Evolutionary conservation across 2,113 vertebrate genomes (phyloP), one percentile per base, ranked within the genome.

Genomic region (Pteropus alecto): DNA sequence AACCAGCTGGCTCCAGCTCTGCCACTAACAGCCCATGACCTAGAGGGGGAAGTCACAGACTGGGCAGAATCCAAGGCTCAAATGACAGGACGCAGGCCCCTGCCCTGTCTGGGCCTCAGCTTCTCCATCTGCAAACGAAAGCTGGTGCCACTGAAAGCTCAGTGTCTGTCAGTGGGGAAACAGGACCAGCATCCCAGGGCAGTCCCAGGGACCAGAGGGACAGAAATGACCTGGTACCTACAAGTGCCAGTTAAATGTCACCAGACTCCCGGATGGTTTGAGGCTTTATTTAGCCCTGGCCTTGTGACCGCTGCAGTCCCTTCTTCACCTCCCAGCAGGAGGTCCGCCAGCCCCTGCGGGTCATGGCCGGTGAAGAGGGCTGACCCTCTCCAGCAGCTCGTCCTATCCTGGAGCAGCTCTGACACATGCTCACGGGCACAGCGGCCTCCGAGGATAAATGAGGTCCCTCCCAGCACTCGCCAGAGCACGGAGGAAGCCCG

Each of bases 51-150:
- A 19, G 77, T 48, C 41, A 46, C 1, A 16, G 65, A 15, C n/a
- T 8, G 6, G 60, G 70, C 1, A 9, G 46, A 13, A 6, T 0
- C 3, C 3, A 28, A 11, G 48, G 18, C 38, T 2, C 14, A 35
- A 73, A 48, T 1, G 26, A 7, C 7, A 26, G 30, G 2, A 33
- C 67, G 43, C 15, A 30, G 0, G 1, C 30, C 26, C 88, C 35
- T 15, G 67, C 26, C 87, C 81, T 30, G 7, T 22, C 46, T 60
- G 61, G 46, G 85, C 7, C 21, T 70, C 76, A 22, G 24, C 54
- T 77, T 93, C 86, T 28, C 21, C 22, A 18, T 54, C 46, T 16
- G 16, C n/a, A 33, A 30, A 10, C 1, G 35, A 54, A 35, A 43
- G 58, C 16, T 0, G 3, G 35, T 14, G 30, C 35, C 10, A 16